These are phyloP conservation scores for Trematocara unimaculatum DNA, from an alignment of 2,113 vertebrate species.

Conservation along the genomic window DNA sequence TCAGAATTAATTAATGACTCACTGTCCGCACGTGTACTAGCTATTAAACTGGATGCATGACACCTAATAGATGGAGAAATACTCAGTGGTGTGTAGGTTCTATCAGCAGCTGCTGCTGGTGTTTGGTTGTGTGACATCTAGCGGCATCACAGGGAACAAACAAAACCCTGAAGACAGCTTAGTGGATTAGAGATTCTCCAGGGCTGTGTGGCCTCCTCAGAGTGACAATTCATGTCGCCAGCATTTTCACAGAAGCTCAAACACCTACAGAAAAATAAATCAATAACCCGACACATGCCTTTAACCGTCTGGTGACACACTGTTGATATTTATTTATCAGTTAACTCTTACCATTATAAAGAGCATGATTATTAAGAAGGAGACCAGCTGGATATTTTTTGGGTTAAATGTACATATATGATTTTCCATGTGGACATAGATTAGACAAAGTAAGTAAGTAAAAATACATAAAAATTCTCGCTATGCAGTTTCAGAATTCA, in stretches of 20 bases:
- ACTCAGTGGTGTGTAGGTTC: neutral
- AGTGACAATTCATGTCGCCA: neutral
- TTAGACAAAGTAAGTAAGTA: neutral
- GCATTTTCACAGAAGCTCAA: neutral
- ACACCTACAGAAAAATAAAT: neutral
- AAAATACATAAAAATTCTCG: accelerated
- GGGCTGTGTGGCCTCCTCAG: neutral
- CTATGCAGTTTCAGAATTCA: neutral
- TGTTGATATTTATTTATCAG: neutral
- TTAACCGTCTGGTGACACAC: neutral
- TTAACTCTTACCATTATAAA: neutral
- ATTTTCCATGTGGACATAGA: neutral
- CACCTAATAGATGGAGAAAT: neutral
- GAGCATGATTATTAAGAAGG: neutral
- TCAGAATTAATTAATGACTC: neutral
- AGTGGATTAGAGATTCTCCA: neutral
- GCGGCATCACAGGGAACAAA: constrained; percentile 31
- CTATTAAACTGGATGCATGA: neutral
- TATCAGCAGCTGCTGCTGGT: neutral
- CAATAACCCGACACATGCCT: neutral
- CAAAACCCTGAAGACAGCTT: neutral
- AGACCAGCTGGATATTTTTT: neutral
- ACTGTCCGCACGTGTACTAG: neutral
- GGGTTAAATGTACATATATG: neutral
- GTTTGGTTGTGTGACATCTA: constrained; percentile 50